phyloP scores from a whole-genome alignment of 1,140 invertebrate species.

The Chironomus striatipennis region DNA sequence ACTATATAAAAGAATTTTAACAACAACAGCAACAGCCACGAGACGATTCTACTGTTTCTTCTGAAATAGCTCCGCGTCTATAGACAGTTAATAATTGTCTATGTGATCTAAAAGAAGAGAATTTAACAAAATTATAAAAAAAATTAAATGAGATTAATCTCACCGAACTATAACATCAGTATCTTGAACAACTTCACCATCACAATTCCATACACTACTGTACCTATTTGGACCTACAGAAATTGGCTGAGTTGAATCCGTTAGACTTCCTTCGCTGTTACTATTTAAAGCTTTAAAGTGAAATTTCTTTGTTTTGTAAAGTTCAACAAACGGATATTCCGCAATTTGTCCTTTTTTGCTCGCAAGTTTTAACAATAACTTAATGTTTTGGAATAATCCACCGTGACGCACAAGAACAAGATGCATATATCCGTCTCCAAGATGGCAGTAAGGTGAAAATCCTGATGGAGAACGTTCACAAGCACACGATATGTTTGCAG shows the following conservation, averaged over 20 bases:
- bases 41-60: not conserved
- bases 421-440: constrained; percentile 74
- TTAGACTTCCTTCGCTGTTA: constrained; percentile 34
- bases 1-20: not conserved
- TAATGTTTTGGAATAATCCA: constrained; percentile 62
- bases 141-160: constrained; percentile 25
- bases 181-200: constrained; percentile 68
- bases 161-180: constrained; percentile 62
- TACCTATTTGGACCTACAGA: constrained; percentile 26
- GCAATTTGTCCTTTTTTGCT: constrained; percentile 52
- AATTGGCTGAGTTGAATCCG: constrained; percentile 35
- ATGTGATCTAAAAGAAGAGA: constrained; percentile 38
- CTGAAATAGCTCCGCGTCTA: constrained; percentile 39
- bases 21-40: not conserved
- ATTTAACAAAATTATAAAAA: constrained; percentile 22
- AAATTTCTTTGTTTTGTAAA: constrained; percentile 65
- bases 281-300: constrained; percentile 50
- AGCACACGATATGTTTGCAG: constrained; percentile 69
- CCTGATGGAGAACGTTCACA: constrained; percentile 66
- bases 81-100: constrained; percentile 49
- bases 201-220: constrained; percentile 74
- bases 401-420: constrained; percentile 68
- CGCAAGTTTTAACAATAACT: constrained; percentile 54
- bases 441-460: constrained; percentile 67
- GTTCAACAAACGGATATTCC: constrained; percentile 69